Percentiles rank a stretch among this genome's conserved stretches.
Conservation (phyloP, 2,113 vertebrate genomes). For the Aegithalos caudatus region DNA sequence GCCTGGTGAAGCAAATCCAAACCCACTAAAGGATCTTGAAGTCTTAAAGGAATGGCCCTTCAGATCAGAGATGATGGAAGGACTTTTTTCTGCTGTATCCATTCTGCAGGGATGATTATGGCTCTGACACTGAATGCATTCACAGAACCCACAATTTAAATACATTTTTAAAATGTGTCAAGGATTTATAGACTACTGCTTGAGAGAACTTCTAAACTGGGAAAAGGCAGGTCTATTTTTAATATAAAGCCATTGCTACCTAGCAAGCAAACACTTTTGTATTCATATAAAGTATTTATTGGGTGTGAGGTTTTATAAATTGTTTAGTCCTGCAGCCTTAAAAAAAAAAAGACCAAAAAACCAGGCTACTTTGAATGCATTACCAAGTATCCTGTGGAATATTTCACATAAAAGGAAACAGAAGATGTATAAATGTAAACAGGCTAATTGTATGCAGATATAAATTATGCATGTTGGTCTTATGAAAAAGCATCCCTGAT, state of each 20-base stretch:
- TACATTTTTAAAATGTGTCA: not conserved
- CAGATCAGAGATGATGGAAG: not conserved
- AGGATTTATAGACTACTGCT: slow-evolving; percentile 2
- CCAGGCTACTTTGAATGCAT: slow-evolving; percentile 74
- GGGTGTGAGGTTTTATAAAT: slow-evolving; percentile 78
- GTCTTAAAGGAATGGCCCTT: not conserved
- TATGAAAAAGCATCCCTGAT: slow-evolving; percentile 80
- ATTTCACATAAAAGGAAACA: slow-evolving; percentile 79
- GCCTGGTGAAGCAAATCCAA: not conserved
- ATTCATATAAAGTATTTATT: slow-evolving; percentile 80
- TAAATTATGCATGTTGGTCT: slow-evolving; percentile 85
- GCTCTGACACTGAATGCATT: not conserved
- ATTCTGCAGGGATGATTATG: not conserved
- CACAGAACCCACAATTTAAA: not conserved
- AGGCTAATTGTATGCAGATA: slow-evolving; percentile 85
- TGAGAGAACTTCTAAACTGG: not conserved
- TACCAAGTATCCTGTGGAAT: slow-evolving; percentile 75
- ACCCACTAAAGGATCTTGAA: not conserved
- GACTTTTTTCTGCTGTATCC: not conserved
- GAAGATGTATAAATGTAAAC: slow-evolving; percentile 82
- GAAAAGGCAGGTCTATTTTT: slow-evolving; percentile 37
- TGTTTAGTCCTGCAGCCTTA: slow-evolving; percentile 69
- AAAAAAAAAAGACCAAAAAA: not conserved
- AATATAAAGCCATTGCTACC: slow-evolving; percentile 63
- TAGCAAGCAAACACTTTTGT: slow-evolving; percentile 63